A percentile compares a stretch with the other conserved stretches of the same genome.
Conservation (phyloP, 2,888 invertebrate genomes). For the Rhodophaea formosa region DNA sequence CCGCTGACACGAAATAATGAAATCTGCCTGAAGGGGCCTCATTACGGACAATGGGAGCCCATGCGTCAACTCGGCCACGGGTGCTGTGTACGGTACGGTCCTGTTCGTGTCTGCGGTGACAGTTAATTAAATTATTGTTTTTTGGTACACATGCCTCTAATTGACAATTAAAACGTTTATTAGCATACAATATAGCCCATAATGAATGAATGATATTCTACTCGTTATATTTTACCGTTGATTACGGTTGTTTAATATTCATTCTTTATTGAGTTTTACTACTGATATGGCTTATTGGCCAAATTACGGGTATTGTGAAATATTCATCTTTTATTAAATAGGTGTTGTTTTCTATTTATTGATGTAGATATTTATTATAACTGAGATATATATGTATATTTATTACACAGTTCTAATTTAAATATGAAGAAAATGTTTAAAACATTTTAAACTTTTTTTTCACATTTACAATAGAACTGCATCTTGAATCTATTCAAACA, state of each 20-base stretch:
- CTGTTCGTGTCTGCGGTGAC: conserved; percentile 32
- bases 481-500: too few species aligned
- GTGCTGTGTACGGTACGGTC: conserved; percentile 31
- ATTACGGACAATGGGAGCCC: conserved; percentile 59
- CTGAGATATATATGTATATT: too few species aligned
- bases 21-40: conserved; percentile 57
- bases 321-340: too few species aligned
- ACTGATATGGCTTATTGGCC: too few species aligned
- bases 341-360: too few species aligned
- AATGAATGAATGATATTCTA: neutral
- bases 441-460: too few species aligned
- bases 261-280: neutral
- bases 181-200: neutral
- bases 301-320: too few species aligned
- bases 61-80: conserved; percentile 35
- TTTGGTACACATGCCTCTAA: conserved; percentile 26
- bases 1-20: conserved; percentile 62
- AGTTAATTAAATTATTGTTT: conserved; percentile 37
- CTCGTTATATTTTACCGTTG: too few species aligned
- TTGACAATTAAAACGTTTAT: conserved; percentile 15
- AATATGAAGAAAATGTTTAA: too few species aligned
- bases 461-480: too few species aligned
- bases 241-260: neutral
- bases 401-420: too few species aligned
- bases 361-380: too few species aligned